These are phyloP conservation scores for Gryllus longicercus DNA, from an alignment of 2,888 invertebrate species.

Conservation along the genomic window DNA sequence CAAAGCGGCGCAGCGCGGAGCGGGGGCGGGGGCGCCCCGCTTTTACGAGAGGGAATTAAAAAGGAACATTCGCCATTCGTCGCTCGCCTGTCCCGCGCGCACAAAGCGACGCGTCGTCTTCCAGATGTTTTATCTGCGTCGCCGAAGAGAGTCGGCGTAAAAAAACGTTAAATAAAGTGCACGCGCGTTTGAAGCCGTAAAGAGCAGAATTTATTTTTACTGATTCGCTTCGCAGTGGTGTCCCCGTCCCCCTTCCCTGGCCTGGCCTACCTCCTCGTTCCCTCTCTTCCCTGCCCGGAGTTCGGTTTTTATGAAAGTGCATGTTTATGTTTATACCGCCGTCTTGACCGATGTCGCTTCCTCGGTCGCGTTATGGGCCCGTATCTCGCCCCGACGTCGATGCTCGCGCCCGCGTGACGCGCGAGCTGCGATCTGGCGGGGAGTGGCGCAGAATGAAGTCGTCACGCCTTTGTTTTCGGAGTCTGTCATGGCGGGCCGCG, in stretches of 20 bases:
- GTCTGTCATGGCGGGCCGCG: not conserved
- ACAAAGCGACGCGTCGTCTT: slow-evolving; percentile 17
- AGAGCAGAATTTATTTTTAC: slow-evolving; percentile 17
- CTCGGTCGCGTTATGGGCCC: not conserved
- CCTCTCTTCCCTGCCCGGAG: not conserved
- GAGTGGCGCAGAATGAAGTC: too few species aligned
- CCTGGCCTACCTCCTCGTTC: too few species aligned
- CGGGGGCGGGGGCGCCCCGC: not conserved
- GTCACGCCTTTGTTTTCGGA: too few species aligned
- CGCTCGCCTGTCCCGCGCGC: not conserved
- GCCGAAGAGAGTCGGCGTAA: slow-evolving; percentile 2
- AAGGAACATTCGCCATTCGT: slow-evolving; percentile 17
- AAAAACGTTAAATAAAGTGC: slow-evolving; percentile 17
- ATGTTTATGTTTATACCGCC: slow-evolving; percentile 4
- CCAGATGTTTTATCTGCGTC: slow-evolving; percentile 10
- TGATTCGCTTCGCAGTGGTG: not conserved
- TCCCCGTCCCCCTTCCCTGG: not conserved
- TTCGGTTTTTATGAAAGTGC: slow-evolving; percentile 3
- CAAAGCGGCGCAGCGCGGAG: not conserved
- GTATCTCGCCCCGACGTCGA: too few species aligned
- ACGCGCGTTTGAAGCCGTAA: slow-evolving; percentile 17
- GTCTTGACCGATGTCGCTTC: not conserved
- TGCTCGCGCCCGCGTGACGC: too few species aligned
- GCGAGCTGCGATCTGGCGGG: too few species aligned
- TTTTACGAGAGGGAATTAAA: slow-evolving; percentile 17